phyloP scores from a whole-genome alignment of 2,113 vertebrate genomes.

The Scatophagus argus region DNA sequence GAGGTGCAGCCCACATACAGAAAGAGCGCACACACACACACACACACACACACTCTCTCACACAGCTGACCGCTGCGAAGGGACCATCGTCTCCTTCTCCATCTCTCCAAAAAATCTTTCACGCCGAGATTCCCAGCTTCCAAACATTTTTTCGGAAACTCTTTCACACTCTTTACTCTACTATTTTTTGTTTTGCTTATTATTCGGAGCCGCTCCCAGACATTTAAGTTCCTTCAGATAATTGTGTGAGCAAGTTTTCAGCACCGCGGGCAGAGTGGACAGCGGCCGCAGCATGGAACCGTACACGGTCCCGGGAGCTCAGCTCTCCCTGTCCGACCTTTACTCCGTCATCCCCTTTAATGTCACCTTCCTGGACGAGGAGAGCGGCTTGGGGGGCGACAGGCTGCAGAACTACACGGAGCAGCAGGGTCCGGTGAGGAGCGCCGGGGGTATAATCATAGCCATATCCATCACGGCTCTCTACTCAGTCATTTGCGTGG shows the following conservation, averaged over 20 bases:
- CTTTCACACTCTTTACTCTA: background rate
- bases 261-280: conserved; percentile 16
- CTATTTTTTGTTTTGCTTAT: too few species aligned
- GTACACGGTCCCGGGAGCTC: conserved; percentile 71
- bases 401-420: conserved; percentile 81
- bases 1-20: conserved; percentile 2
- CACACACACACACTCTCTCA: too few species aligned
- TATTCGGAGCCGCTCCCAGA: background rate
- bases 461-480: conserved; percentile 93
- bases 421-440: conserved; percentile 64
- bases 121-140: too few species aligned
- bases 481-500: conserved; percentile 93
- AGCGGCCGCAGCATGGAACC: conserved; percentile 81
- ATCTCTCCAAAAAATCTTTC: conserved; percentile 2
- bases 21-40: background rate
- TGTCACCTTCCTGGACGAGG: conserved; percentile 76
- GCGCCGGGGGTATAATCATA: conserved; percentile 86
- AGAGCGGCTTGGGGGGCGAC: conserved; percentile 67
- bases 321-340: conserved; percentile 78
- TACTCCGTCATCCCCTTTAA: conserved; percentile 83
- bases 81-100: conserved; percentile 5
- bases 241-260: conserved; percentile 31
- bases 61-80: background rate
- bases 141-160: background rate
- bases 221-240: background rate